Conservation (phyloP, 2,888 invertebrate genomes). For the Loripinus fragilis region DNA sequence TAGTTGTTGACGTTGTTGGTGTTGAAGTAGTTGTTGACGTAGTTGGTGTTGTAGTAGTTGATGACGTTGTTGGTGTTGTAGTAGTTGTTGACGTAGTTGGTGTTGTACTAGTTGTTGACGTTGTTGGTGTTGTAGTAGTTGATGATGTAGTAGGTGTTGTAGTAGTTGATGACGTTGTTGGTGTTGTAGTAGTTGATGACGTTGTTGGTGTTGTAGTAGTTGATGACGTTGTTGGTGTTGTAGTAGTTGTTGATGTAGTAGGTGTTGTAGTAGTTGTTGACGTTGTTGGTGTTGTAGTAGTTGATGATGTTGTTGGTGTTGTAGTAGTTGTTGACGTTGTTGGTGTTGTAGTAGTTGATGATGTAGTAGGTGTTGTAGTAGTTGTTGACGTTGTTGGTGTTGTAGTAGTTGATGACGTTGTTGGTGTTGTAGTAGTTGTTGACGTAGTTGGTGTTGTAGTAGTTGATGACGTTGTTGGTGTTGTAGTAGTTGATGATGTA, state of each 20-base stretch:
- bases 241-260: no score
- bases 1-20: background rate
- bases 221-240: no score
- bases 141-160: no score
- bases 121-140: no score
- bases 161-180: no score
- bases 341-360: no score
- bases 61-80: background rate
- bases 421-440: background rate
- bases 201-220: no score
- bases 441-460: background rate
- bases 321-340: no score
- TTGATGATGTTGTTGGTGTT: background rate
- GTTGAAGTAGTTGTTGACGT: no score
- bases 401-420: constrained; percentile 1
- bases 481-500: background rate
- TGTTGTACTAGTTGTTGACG: background rate
- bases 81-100: background rate
- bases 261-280: background rate
- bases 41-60: no score
- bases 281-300: background rate
- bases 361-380: background rate
- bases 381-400: background rate
- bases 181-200: no score
- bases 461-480: background rate